Base-by-base conservation (phyloP, 1,140 invertebrate species). In the Pogonognathellus flavescens region DNA sequence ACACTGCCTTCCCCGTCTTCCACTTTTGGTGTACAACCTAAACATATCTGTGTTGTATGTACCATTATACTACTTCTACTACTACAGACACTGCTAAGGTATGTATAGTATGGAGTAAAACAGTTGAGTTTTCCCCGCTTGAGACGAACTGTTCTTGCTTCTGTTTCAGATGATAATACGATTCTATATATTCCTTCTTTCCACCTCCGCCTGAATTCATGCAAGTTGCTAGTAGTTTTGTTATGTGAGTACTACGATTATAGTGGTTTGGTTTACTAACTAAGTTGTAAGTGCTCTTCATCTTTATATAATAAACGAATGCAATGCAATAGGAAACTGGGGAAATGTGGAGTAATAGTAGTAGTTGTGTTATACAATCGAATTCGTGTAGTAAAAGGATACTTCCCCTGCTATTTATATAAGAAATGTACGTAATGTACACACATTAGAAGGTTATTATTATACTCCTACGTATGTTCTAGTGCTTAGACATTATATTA, bases 281-380 rank as follows among this genome's bases (percentile, higher is more conserved):
- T 18, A 66, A 66, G n/a, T 66, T 25, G 20, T 66, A 66, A 66
- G 20, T 66, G 25, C 62, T 66, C 20, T 66, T 66, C 62, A 66
- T 66, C 62, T 66, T 5, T 14, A 18, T 25, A 25, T 66, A 66
- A 66, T 66, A 13, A 11, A 0, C 22, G 62, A 66, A 25, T 31
- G 62, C 22, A 66, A 25, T 66, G 25, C 20, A 66, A 66, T 66
- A 20, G 62, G 62, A 25, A 11, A 25, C 8, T 31, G 10, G 62
- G 22, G 25, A 66, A 66, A 14, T 66, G 22, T 13, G 10, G 6
- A 25, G 10, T 60, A 20, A 5, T 60, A 20, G 16, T n/a, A 60
- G 18, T 41, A 41, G 31, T 41, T 41, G 31, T 41, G 31, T 6
- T 41, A 41, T 41, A 41, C 2, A 41, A 41, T 18, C 22, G 59